Evolutionary conservation across 2,113 vertebrate genomes (phyloP).

Genomic region (Naja naja): DNA sequence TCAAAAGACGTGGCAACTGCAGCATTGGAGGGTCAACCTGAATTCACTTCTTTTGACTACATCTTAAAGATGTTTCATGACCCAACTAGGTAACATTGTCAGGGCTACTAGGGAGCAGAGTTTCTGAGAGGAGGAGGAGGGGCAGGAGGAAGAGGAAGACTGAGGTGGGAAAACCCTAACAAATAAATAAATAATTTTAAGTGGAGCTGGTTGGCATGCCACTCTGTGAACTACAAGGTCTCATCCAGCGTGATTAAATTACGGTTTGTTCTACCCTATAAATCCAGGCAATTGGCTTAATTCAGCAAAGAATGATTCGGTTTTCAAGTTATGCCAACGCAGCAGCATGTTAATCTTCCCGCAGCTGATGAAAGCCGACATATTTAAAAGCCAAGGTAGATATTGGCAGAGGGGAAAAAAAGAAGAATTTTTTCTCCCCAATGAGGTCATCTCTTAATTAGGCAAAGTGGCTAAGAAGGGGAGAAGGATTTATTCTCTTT

Average conservation of each 20-base stretch:
- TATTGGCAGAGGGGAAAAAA: not conserved
- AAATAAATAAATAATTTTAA: not conserved
- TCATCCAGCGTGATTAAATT: not conserved
- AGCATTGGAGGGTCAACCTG: conserved; percentile 5
- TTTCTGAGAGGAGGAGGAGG: no score
- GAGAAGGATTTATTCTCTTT: not conserved
- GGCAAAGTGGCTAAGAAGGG: not conserved
- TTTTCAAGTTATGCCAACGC: not conserved
- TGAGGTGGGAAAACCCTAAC: not conserved
- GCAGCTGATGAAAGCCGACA: not conserved
- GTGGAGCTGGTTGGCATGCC: not conserved
- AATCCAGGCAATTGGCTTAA: not conserved
- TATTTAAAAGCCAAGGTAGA: not conserved
- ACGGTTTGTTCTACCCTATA: not conserved
- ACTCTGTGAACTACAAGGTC: not conserved
- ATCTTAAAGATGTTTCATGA: not conserved
- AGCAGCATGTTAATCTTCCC: not conserved
- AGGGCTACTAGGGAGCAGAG: no score
- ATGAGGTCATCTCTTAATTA: conserved; percentile 29
- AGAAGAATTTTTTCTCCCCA: conserved; percentile 2
- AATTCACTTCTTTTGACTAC: conserved; percentile 34
- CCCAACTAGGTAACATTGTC: no score
- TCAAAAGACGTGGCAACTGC: not conserved
- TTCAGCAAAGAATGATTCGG: not conserved
- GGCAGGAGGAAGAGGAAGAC: no score